Base-by-base conservation (phyloP, 2,888 invertebrate species). In the Conops quadrifasciatus region DNA sequence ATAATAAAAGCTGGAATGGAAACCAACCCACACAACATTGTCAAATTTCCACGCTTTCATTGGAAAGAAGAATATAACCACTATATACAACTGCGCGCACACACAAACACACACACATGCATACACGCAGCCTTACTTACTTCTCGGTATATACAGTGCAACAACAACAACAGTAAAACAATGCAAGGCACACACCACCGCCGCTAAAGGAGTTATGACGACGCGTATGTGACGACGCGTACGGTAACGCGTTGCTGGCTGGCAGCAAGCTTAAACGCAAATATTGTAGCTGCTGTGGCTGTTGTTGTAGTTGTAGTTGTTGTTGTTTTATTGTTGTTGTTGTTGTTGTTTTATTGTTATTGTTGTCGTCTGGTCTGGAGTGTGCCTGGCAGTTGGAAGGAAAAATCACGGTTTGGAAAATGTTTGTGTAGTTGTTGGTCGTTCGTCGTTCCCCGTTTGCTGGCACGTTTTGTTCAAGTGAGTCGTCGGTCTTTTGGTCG, bases 401-500 rank as follows among this genome's bases (percentile, higher is more conserved):
- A 36, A 36, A 58, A 66, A 58, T 58, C 64, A 64, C 64, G 60
- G 36, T 53, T 19, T 49, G 21, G 49, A 15, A 60, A 15, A n/a
- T 49, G 62, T 64, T 56, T 49, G 51, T 64, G 59, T 58, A 43
- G 66, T 45, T 30, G 45, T 63, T 68, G 30, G 63, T 73, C 62
- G 66, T 71, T 72, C 66, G 60, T 71, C 15, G 56, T 59, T 45
- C n/a, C 64, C 36, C 45, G 64, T 24, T 43, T 53, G 53, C 24
- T 26, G 4, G 13, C 47, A 51, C 13, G 47, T 60, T 76, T 80
- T 75, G 76, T n/a, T n/a, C n/a, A n/a, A n/a, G n/a, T n/a, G n/a
- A n/a, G 78, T 76, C 77, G 78, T 75, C 76, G 67, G 70, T 72
- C 73, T 73, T 66, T 72, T 70, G 65, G 72, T 45, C 49, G 49